Evolutionary conservation across 2,113 vertebrate genomes (phyloP).

Genomic region (Hipposideros armiger): DNA sequence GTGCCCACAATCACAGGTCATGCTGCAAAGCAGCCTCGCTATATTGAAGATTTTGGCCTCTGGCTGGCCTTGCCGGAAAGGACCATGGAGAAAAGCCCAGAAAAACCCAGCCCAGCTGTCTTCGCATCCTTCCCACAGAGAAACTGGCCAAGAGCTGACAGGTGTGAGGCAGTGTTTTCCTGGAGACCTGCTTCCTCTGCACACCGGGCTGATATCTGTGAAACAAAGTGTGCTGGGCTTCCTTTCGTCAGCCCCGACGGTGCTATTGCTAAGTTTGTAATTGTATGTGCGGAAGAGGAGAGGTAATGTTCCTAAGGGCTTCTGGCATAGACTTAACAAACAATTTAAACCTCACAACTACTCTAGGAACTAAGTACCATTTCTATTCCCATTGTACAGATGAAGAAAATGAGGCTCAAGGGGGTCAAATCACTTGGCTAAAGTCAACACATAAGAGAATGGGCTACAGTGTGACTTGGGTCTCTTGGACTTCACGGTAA

Average conservation of each 20-base stretch:
- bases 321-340: background rate
- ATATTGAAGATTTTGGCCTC: slow-evolving; percentile 61
- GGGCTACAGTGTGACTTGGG: background rate
- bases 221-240: background rate
- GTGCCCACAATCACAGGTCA: background rate
- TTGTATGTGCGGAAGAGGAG: background rate
- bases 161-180: slow-evolving; percentile 73
- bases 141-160: slow-evolving; percentile 71
- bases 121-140: slow-evolving; percentile 54
- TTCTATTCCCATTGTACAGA: background rate
- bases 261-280: background rate
- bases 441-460: background rate
- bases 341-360: background rate
- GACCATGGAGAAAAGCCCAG: slow-evolving; percentile 79
- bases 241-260: background rate
- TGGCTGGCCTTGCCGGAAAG: slow-evolving; percentile 80
- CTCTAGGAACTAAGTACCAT: background rate
- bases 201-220: background rate
- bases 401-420: background rate
- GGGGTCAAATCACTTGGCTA: background rate
- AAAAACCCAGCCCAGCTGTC: slow-evolving; percentile 78
- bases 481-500: background rate
- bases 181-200: slow-evolving; percentile 51
- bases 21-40: slow-evolving; percentile 14
- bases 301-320: too few species aligned